Evolutionary conservation across 2,113 vertebrate genomes (phyloP).

Genomic region (Microtus ochrogaster): DNA sequence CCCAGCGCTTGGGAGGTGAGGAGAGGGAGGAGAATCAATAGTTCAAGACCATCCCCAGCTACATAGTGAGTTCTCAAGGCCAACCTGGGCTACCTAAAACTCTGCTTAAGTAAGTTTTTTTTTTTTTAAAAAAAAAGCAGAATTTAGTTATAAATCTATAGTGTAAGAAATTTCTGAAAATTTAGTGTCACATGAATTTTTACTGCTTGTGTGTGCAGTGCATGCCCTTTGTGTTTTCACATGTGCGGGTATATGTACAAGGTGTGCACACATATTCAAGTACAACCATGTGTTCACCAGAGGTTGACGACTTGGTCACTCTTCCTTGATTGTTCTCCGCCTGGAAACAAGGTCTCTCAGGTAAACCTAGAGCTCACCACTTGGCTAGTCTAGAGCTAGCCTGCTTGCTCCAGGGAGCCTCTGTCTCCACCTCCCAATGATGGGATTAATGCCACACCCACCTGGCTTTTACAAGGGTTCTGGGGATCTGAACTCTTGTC

Average conservation of each 20-base stretch:
- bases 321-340: background rate
- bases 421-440: background rate
- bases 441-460: background rate
- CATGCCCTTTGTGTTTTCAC: background rate
- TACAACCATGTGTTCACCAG: background rate
- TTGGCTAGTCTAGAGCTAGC: background rate
- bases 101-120: background rate
- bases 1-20: background rate
- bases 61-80: background rate
- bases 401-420: background rate
- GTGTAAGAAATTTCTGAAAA: conserved; percentile 29
- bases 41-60: background rate
- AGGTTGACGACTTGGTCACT: background rate
- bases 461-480: background rate
- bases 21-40: background rate
- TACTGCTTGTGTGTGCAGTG: background rate
- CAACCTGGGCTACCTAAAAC: background rate
- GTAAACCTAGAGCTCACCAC: background rate
- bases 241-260: background rate
- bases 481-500: background rate
- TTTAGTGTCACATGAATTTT: background rate
- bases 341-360: background rate
- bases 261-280: background rate
- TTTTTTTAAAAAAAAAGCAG: background rate
- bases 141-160: background rate